Conservation (phyloP, 2,797 vertebrate species). For the Ptychobarbus kaznakovi region DNA sequence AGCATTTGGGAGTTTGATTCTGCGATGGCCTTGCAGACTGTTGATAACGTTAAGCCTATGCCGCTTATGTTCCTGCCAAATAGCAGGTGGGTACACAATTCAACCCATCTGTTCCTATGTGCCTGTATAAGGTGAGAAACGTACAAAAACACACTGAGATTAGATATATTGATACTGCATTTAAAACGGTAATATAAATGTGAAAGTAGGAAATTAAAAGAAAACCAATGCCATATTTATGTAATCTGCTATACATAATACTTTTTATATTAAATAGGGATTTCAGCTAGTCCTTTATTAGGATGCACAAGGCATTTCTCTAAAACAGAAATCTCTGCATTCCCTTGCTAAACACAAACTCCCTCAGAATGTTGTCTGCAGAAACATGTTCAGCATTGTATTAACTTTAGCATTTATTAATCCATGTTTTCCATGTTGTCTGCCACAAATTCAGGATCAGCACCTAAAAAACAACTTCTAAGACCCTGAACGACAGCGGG, state of each 20-base stretch:
- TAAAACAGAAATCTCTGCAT: conserved; percentile 8
- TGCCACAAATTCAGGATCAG: too few species aligned
- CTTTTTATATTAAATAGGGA: conserved; percentile 11
- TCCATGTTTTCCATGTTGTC: conserved; percentile 52
- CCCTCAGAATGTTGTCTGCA: background rate
- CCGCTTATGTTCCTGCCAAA: conserved; percentile 38
- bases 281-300: conserved; percentile 34
- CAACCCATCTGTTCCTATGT: conserved; percentile 43
- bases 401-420: conserved; percentile 14
- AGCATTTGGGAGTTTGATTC: conserved; percentile 41
- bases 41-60: conserved; percentile 45
- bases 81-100: conserved; percentile 42
- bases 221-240: background rate
- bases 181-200: conserved; percentile 13
- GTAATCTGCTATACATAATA: conserved; percentile 38
- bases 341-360: conserved; percentile 20
- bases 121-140: conserved; percentile 11
- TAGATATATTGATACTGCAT: conserved; percentile 14
- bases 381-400: background rate
- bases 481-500: too few species aligned
- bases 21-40: conserved; percentile 39
- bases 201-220: conserved; percentile 4
- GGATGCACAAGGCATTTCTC: conserved; percentile 10
- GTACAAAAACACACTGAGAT: conserved; percentile 21
- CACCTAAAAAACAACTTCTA: too few species aligned